Evolutionary conservation across 2,888 invertebrate species (phyloP).

Genomic region (Bugula neritina): DNA sequence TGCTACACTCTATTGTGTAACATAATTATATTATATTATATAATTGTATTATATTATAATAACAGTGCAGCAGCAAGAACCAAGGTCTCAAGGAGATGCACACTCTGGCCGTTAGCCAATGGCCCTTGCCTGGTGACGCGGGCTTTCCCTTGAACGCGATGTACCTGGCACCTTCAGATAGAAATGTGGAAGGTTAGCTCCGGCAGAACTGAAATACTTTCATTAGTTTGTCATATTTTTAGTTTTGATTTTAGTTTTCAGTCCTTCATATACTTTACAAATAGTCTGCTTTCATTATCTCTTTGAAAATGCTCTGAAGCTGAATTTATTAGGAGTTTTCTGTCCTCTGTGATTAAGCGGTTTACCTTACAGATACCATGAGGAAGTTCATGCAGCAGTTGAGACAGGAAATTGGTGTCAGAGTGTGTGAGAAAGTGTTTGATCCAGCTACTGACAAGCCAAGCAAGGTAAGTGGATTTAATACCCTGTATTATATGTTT

Average conservation of each 20-base stretch:
- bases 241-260: too few species aligned
- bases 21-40: too few species aligned
- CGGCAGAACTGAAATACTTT: too few species aligned
- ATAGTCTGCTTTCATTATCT: too few species aligned
- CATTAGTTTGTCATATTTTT: too few species aligned
- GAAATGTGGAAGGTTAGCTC: constrained; percentile 70
- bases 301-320: too few species aligned
- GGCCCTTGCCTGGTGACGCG: constrained; percentile 91
- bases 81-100: constrained; percentile 91
- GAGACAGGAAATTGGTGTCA: constrained; percentile 84
- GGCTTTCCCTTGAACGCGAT: constrained; percentile 93
- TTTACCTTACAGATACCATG: constrained; percentile 68
- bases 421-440: constrained; percentile 88
- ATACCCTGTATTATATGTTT: background rate
- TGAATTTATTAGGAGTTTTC: too few species aligned
- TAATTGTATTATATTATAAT: too few species aligned
- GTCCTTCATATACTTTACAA: too few species aligned
- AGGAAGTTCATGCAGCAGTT: constrained; percentile 87
- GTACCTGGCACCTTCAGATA: constrained; percentile 75
- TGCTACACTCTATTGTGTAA: too few species aligned
- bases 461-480: constrained; percentile 62
- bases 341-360: too few species aligned
- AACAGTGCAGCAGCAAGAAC: constrained; percentile 71
- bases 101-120: constrained; percentile 78
- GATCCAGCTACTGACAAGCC: constrained; percentile 85